These are phyloP conservation scores for Neogobius melanostomus DNA, from an alignment of 2,113 vertebrate species.

Conservation along the genomic window DNA sequence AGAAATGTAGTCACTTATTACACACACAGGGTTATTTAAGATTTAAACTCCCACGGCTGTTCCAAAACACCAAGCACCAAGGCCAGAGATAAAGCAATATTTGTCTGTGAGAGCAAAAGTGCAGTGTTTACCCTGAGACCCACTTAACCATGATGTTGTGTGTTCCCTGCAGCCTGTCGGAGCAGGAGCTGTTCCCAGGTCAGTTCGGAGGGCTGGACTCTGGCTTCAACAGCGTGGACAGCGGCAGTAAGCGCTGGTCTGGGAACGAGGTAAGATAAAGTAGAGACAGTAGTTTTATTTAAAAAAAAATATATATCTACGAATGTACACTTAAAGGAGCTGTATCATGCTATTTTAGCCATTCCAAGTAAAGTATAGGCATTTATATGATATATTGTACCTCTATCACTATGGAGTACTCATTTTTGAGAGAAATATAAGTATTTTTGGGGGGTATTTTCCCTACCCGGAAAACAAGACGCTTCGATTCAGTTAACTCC, in stretches of 20 bases:
- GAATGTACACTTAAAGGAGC: background rate
- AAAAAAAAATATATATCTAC: too few relatives aligned
- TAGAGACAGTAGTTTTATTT: too few relatives aligned
- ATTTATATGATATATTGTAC: too few relatives aligned
- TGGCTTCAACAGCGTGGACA: constrained; percentile 91
- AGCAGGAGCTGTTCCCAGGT: constrained; percentile 81
- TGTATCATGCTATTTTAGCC: too few relatives aligned
- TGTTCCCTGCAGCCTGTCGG: constrained; percentile 76
- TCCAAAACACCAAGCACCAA: background rate
- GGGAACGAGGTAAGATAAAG: constrained; percentile 83
- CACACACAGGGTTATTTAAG: background rate
- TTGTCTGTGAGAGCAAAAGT: background rate
- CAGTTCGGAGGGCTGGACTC: constrained; percentile 87
- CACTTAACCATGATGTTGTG: background rate
- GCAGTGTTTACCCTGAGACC: background rate
- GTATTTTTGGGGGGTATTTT: too few relatives aligned
- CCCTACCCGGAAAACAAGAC: too few relatives aligned
- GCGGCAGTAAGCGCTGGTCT: constrained; percentile 91
- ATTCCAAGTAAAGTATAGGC: too few relatives aligned
- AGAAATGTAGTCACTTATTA: too few relatives aligned
- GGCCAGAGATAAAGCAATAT: constrained; percentile 17
- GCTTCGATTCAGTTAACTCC: too few relatives aligned
- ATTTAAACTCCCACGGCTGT: background rate
- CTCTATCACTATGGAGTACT: too few relatives aligned
- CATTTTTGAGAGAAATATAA: too few relatives aligned